Evolutionary conservation across 2,113 vertebrate species (phyloP), one percentile per base, ranked within the genome.

Genomic region (Hipposideros armiger): DNA sequence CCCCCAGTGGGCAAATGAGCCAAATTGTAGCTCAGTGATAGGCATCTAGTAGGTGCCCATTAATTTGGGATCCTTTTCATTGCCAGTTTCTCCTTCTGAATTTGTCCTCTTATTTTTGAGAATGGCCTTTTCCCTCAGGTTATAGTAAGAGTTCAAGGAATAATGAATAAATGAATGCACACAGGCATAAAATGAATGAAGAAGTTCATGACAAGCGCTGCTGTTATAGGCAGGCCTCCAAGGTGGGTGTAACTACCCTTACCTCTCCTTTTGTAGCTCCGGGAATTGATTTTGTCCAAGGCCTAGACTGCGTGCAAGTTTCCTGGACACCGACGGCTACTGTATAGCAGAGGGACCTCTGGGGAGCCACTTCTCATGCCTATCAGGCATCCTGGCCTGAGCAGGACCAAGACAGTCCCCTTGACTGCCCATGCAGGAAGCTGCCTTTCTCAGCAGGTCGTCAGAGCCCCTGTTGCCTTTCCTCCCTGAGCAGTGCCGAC

Each of bases 401-500:
- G 52, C 40, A 16, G 80, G 40, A 42, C 69, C 5, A 1, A 58
- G 24, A 14, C 1, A 5, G 69, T 67, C 47, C n/a, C 32, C 45
- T 28, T 17, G 77, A 66, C 80, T 76, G 66, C 40, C 9, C 1
- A 0, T 20, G 17, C 28, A 47, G 36, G 36, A 54, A 87, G 50
- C 81, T 0, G 6, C 94, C 90, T 96, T 60, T 62, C 2, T 0
- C 95, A 78, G 95, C 94, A 96, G 97, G 97, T 94, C 0, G 0
- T 45, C 15, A 3, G 94, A 95, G 94, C 91, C 54, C 77, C 92
- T 88, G 87, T 93, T 0, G 0, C 96, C 97, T 94, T 96, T 96
- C 94, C 95, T 28, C 69, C 97, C 97, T 6, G 36, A 93, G 97
- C 5, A 0, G 94, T 97, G 97, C 94, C 77, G 56, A 97, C 96